Conservation (phyloP, 2,797 vertebrate species). For the Mormyrus proboscirostris region DNA sequence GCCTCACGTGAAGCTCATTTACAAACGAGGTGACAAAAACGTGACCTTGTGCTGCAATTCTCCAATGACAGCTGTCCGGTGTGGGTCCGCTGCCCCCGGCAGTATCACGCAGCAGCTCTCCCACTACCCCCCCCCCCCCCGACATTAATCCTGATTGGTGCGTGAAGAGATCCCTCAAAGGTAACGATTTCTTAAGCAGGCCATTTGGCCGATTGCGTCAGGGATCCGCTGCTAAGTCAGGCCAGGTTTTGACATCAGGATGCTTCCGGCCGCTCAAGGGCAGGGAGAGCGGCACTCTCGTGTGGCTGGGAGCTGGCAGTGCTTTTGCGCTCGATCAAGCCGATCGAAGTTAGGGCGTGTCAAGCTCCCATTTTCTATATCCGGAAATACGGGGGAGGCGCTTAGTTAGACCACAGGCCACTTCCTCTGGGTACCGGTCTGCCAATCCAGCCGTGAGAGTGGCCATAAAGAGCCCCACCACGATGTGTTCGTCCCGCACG, state of each 20-base stretch:
- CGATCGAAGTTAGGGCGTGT: not conserved
- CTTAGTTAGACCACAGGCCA: not conserved
- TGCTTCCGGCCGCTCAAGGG: not conserved
- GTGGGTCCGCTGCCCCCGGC: not conserved
- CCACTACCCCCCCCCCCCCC: not conserved
- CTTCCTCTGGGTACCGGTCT: not conserved
- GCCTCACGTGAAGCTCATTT: not conserved
- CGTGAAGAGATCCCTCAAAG: slow-evolving; percentile 9
- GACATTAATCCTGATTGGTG: not conserved
- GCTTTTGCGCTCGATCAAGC: not conserved
- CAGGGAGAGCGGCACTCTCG: not conserved
- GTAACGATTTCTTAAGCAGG: slow-evolving; percentile 34
- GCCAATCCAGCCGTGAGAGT: not conserved
- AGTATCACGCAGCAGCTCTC: not conserved
- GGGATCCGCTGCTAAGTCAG: slow-evolving; percentile 46
- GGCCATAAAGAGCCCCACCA: slow-evolving; percentile 24
- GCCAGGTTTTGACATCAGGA: slow-evolving; percentile 49
- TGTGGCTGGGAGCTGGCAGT: not conserved
- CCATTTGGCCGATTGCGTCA: slow-evolving; percentile 37
- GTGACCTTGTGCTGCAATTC: not conserved
- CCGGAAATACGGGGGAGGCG: not conserved
- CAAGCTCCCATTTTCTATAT: slow-evolving; percentile 17
- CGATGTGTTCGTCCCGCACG: slow-evolving; percentile 32
- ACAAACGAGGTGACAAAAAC: not conserved
- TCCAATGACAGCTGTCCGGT: not conserved